Conservation (phyloP, 2,797 vertebrate species). For the Potorous gilbertii region DNA sequence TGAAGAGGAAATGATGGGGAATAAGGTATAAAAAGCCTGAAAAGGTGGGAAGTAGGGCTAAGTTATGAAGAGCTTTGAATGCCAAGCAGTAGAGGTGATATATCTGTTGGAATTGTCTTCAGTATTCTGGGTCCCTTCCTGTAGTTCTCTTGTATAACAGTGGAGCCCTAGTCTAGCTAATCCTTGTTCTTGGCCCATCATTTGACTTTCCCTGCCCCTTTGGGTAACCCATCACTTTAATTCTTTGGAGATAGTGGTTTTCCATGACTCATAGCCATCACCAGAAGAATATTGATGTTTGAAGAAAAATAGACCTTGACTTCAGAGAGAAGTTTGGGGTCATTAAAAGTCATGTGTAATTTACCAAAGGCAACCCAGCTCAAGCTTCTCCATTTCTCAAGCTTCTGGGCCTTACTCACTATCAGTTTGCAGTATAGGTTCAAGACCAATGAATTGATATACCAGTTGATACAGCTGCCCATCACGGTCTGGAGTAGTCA, state of each 20-base stretch:
- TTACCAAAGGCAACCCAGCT: not conserved
- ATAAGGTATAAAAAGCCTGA: not conserved
- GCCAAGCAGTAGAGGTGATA: not conserved
- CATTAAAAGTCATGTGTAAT: not conserved
- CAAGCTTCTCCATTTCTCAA: not conserved
- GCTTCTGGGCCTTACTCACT: not conserved
- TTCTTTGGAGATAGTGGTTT: not conserved
- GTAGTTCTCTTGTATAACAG: not conserved
- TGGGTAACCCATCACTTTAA: not conserved
- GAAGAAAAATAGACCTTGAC: not conserved
- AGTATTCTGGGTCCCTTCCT: not conserved
- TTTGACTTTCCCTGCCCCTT: not conserved
- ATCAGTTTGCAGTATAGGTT: not conserved
- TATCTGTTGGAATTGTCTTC: not conserved
- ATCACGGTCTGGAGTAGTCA: not conserved
- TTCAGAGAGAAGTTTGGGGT: not conserved
- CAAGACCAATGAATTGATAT: not conserved
- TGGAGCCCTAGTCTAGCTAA: not conserved
- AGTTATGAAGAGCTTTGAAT: not conserved
- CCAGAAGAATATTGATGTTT: not conserved
- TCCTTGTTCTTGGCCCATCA: not conserved
- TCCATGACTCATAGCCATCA: not conserved
- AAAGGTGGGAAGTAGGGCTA: not conserved
- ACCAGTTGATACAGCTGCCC: not conserved
- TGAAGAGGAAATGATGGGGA: not conserved